Evolutionary conservation across 2,888 invertebrate genomes (phyloP).

Genomic region (Acrobasis suavella): DNA sequence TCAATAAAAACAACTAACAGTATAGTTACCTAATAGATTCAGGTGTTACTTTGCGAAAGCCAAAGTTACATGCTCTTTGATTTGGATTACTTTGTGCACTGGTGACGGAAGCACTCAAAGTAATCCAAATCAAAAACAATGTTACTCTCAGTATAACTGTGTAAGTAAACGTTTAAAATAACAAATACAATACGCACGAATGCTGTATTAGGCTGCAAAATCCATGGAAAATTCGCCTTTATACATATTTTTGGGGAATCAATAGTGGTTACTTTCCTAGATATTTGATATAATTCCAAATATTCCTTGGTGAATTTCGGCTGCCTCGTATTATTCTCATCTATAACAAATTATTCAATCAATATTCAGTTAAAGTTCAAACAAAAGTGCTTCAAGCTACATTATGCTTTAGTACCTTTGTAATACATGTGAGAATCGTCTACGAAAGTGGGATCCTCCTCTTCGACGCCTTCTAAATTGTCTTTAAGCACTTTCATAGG

Average conservation of each 20-base stretch:
- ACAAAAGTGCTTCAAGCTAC: constrained; percentile 20
- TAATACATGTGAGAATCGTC: constrained; percentile 76
- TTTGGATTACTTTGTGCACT: too few relatives aligned
- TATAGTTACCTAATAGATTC: too few relatives aligned
- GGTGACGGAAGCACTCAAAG: too few relatives aligned
- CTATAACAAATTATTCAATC: constrained; percentile 45
- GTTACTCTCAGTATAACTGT: too few relatives aligned
- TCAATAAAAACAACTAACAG: too few relatives aligned
- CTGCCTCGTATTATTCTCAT: constrained; percentile 62
- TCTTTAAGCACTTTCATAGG: constrained; percentile 77
- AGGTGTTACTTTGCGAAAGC: too few relatives aligned
- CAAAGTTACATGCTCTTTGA: too few relatives aligned
- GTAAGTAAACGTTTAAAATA: too few relatives aligned
- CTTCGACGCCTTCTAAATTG: constrained; percentile 63
- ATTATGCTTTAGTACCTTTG: constrained; percentile 53
- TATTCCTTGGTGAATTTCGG: constrained; percentile 68
- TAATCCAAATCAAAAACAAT: too few relatives aligned
- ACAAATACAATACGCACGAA: constrained; percentile 53
- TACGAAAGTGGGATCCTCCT: constrained; percentile 69
- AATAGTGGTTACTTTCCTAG: constrained; percentile 67
- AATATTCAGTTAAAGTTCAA: constrained; percentile 14
- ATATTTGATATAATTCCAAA: constrained; percentile 64
- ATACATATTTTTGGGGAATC: constrained; percentile 67
- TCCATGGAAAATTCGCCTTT: constrained; percentile 73
- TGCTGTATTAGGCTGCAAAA: constrained; percentile 71